Evolutionary conservation across 2,113 vertebrate species (phyloP), one percentile per base, ranked within the genome.

Genomic region (Xiphophorus hellerii): DNA sequence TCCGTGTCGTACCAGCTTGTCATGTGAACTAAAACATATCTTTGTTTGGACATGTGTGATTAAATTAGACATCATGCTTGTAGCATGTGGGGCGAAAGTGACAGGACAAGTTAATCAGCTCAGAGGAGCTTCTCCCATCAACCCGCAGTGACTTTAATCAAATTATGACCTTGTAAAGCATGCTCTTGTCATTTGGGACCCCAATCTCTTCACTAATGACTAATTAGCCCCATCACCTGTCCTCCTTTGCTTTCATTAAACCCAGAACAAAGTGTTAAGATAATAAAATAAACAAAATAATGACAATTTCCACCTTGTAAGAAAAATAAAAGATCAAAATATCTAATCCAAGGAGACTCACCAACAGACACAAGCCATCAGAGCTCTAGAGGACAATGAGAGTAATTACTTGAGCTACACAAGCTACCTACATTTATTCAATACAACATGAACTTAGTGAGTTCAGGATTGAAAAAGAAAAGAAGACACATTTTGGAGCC

Each of bases 141-240:
- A 91, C 86, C 91, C 73, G 86, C 85, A 89, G 90, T 76, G 88
- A 91, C 92, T 95, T 94, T 94, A 94, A 95, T 95, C 92, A 94
- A 94, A 95, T 94, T 89, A 93, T 95, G 93, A 94, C 94, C 94
- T 94, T 94, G 94, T 94, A 94, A 94, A 94, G 90, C 90, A 92
- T 89, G 89, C 92, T 92, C 90, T 92, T 94, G 93, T 94, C 94
- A 94, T 91, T 89, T 90, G 94, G 92, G 94, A 95, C 88, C 87
- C 83, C 84, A 91, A 91, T 94, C 86, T 94, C 90, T 84, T 90
- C 42, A 76, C 90, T 94, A 94, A 95, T 94, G 94, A 95, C 87
- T 94, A 95, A 95, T 95, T 95, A 95, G 91, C 90, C 90, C 89
- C 90, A 93, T 95, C 92, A 94, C 94, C 92, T 94, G 93, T 93